Conservation (phyloP, 2,113 vertebrate species). For the Hippolais icterina region DNA sequence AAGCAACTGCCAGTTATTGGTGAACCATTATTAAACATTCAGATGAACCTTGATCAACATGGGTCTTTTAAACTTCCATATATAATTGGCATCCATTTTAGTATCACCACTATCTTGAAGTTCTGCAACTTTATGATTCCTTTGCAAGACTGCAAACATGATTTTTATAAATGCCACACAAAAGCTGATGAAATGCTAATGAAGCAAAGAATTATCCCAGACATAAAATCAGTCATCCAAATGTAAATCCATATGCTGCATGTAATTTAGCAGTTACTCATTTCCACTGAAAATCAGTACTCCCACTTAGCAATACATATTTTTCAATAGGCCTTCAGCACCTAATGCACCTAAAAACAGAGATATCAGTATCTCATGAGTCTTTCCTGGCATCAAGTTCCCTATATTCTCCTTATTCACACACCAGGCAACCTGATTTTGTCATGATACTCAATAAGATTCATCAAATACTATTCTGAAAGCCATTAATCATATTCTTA, state of each 20-base stretch:
- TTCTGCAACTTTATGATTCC: not conserved
- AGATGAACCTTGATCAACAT: not conserved
- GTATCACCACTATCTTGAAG: not conserved
- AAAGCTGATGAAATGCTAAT: not conserved
- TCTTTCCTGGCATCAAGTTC: not conserved
- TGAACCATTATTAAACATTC: not conserved
- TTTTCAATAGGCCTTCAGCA: not conserved
- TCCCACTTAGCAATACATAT: not conserved
- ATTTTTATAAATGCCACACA: not conserved
- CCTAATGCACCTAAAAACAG: not conserved
- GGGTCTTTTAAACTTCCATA: not conserved
- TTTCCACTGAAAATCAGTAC: not conserved
- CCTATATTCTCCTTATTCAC: not conserved
- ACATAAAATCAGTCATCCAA: slow-evolving; percentile 19
- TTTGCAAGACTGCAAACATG: not conserved
- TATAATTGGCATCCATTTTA: not conserved
- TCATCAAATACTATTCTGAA: not conserved
- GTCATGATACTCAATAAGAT: not conserved
- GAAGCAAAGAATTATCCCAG: slow-evolving; percentile 15
- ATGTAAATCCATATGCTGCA: slow-evolving; percentile 1
- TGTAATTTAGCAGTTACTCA: not conserved
- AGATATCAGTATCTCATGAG: not conserved
- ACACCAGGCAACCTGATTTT: not conserved
- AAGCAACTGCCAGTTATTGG: not conserved
- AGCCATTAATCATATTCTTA: not conserved